These are phyloP conservation scores for Cephus pulcher DNA, from an alignment of 2,888 invertebrate genomes.

Conservation along the genomic window DNA sequence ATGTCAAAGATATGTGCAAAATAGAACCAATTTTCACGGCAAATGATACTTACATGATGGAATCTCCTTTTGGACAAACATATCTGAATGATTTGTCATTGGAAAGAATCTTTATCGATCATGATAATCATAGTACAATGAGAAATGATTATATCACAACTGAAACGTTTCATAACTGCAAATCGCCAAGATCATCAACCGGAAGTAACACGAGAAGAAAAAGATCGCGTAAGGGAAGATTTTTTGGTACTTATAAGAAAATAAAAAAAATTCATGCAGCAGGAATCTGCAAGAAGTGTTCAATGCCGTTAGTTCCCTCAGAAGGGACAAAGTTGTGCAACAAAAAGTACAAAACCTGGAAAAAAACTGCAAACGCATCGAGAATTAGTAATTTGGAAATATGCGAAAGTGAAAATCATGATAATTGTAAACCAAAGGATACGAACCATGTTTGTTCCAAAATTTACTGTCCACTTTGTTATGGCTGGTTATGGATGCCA, in stretches of 20 bases:
- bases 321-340: neutral
- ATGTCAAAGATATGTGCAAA: neutral
- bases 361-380: slow-evolving; percentile 13
- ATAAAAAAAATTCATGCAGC: neutral
- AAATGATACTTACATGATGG: neutral
- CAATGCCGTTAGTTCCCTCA: neutral
- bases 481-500: slow-evolving; percentile 30
- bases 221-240: neutral
- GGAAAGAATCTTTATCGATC: neutral
- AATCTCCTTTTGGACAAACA: neutral
- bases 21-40: neutral
- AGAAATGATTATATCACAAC: neutral
- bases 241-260: neutral
- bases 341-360: neutral
- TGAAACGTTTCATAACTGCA: neutral
- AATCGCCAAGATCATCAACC: neutral
- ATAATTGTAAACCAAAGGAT: neutral
- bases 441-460: slow-evolving; percentile 25
- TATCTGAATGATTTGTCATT: neutral
- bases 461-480: slow-evolving; percentile 26
- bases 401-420: neutral
- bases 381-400: neutral
- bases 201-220: neutral
- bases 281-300: neutral
- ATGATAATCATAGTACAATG: neutral